Percentiles rank a stretch among this genome's conserved stretches.
Evolutionary conservation across 2,888 invertebrate species (phyloP).

Genomic region (Elysia crispata): DNA sequence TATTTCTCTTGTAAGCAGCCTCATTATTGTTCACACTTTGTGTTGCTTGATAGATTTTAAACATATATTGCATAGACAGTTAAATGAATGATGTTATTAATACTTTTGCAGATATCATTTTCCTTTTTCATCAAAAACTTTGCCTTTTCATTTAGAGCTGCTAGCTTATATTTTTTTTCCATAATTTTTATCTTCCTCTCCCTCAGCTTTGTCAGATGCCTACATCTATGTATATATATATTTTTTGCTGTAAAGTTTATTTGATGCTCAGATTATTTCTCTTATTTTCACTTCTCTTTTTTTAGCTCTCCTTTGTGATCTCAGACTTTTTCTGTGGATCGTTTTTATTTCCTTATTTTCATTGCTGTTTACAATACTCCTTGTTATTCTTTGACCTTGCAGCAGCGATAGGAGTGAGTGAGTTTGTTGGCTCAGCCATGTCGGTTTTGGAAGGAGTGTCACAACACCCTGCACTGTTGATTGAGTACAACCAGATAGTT

Average conservation of each 20-base stretch:
- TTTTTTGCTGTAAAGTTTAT: not conserved
- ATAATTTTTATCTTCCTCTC: no score
- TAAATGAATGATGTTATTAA: not conserved
- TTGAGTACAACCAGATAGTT: conserved; percentile 68
- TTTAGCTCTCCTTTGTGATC: not conserved
- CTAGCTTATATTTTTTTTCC: no score
- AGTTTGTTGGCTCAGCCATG: conserved; percentile 74
- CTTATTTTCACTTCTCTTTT: not conserved
- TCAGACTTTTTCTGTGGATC: no score
- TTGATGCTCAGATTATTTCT: not conserved
- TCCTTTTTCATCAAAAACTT: not conserved
- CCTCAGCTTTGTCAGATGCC: no score
- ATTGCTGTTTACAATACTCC: no score
- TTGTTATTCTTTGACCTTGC: not conserved
- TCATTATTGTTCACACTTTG: no score
- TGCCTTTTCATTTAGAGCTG: not conserved
- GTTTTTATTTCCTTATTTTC: no score
- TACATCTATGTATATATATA: no score
- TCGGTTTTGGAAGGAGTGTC: conserved; percentile 73
- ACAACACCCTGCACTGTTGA: conserved; percentile 73
- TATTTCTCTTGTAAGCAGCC: no score
- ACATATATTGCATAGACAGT: no score
- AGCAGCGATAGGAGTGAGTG: conserved; percentile 66
- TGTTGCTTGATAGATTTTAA: no score
- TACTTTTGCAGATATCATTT: not conserved